Percentiles rank a stretch among this genome's conserved stretches.
phyloP scores from a whole-genome alignment of 2,888 invertebrate species.

The Aromia moschata region DNA sequence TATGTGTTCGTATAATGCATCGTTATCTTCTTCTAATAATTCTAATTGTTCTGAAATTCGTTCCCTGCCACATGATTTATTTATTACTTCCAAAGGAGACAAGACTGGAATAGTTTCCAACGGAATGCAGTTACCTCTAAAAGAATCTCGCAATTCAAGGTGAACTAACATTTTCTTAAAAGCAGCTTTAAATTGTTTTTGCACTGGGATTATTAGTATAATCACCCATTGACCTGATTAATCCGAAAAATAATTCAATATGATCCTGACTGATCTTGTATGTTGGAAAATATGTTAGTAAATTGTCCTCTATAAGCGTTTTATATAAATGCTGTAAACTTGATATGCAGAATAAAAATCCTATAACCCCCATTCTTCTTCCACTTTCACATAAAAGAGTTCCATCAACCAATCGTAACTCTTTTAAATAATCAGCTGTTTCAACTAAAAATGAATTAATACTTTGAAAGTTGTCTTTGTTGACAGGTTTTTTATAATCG shows the following conservation, averaged over 20 bases:
- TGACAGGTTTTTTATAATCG: slow-evolving; percentile 18
- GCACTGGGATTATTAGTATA: slow-evolving; percentile 12
- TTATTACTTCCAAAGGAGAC: not conserved
- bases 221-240: not conserved
- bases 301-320: not conserved
- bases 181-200: slow-evolving; percentile 1
- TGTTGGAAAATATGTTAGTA: not conserved
- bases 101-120: not conserved
- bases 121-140: no score
- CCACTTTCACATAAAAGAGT: not conserved
- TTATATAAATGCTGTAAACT: not conserved
- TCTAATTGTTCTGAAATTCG: no score
- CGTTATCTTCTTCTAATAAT: not conserved
- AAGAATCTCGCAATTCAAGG: not conserved
- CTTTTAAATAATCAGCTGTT: slow-evolving; percentile 1
- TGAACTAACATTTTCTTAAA: slow-evolving; percentile 1
- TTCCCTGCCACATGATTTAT: no score
- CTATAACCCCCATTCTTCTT: slow-evolving; percentile 5
- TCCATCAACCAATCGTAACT: not conserved
- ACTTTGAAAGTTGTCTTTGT: not conserved
- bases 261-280: no score
- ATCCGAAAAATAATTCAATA: not conserved
- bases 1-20: not conserved
- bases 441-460: not conserved
- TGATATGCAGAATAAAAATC: slow-evolving; percentile 1